Percentiles rank a stretch among this genome's conserved stretches.
Conservation (phyloP, 2,797 vertebrate genomes). For the Pangasius mekongensis region DNA sequence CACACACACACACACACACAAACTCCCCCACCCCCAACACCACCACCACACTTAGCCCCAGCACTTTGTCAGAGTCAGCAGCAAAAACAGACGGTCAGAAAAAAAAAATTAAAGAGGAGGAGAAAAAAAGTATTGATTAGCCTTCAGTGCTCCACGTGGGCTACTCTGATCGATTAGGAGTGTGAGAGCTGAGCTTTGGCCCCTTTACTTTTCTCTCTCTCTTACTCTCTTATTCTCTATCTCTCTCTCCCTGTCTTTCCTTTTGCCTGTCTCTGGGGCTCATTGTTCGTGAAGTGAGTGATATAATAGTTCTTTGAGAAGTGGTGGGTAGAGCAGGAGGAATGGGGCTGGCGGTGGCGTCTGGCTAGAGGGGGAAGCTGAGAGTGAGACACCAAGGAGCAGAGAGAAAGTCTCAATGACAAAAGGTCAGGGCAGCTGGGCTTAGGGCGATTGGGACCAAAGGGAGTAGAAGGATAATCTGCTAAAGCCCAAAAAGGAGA, state of each 20-base stretch:
- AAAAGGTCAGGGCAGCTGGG: conserved; percentile 89
- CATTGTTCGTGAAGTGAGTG: conserved; percentile 81
- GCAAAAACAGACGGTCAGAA: conserved; percentile 75
- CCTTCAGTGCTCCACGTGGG: conserved; percentile 80
- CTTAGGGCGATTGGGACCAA: conserved; percentile 82
- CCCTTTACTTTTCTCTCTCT: conserved; percentile 52
- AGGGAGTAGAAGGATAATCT: conserved; percentile 87
- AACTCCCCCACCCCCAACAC: conserved; percentile 45
- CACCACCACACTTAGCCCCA: conserved; percentile 63
- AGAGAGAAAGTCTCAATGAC: conserved; percentile 79
- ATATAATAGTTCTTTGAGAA: conserved; percentile 79
- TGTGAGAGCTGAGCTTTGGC: conserved; percentile 60
- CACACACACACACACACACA: too few relatives aligned
- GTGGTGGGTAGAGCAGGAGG: conserved; percentile 64
- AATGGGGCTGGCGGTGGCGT: conserved; percentile 62
- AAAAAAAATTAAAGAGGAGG: conserved; percentile 56
- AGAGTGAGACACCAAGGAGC: conserved; percentile 65
- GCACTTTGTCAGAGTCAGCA: conserved; percentile 83
- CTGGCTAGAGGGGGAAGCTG: conserved; percentile 67
- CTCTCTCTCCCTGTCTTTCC: conserved; percentile 52
- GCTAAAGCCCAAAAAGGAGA: conserved; percentile 85
- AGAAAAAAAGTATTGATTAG: conserved; percentile 79
- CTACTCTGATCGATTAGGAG: conserved; percentile 79
- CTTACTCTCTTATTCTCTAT: conserved; percentile 53
- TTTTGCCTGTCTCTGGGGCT: conserved; percentile 70